Base-by-base conservation (phyloP, 2,113 vertebrate genomes). In the Phoxinus phoxinus region DNA sequence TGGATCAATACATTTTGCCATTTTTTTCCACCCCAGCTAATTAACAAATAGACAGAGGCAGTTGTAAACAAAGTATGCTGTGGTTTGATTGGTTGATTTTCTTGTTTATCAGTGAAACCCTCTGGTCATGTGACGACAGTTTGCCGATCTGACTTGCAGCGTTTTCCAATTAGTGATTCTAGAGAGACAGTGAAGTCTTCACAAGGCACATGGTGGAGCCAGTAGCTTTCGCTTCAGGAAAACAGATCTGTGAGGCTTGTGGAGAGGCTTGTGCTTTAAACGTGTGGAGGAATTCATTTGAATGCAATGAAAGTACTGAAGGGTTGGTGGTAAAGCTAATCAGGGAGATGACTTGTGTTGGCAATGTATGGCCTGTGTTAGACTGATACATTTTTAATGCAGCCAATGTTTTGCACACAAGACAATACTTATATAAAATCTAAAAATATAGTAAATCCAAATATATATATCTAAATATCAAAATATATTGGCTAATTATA, bases 51-150 rank as follows among this genome's bases (percentile, higher is more conserved):
- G 73, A 88, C 77, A 32, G 81, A 84, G 63, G 46, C 77, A 75
- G 72, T 65, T 58, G 71, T 81, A 73, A 85, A 83, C 27, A 58
- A 81, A 67, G 72, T 67, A 88, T 53, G 25, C 65, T 53, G 37
- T 67, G 41, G 41, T 86, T 83, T 75, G 73, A 87, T 85, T 83
- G 84, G 81, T 61, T 27, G 37, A 23, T 59, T 81, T 65, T 56
- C 69, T 81, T 56, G 23, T 69, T 82, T 61, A 61, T 87, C 81
- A 87, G 56, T 83, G 46, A 35, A 67, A 32, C 53, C 73, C 77
- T 74, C 25, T n/a, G 46, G 79, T 89, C 88, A 88, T 77, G 41
- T 84, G 84, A 84, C 5, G 53, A 88, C 84, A 88, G 88, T 61
- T 81, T 86, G 73, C 84, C 75, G 46, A 88, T 89, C 30, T 44